Conservation (phyloP, 2,888 invertebrate species). For the Drosophila affinis region DNA sequence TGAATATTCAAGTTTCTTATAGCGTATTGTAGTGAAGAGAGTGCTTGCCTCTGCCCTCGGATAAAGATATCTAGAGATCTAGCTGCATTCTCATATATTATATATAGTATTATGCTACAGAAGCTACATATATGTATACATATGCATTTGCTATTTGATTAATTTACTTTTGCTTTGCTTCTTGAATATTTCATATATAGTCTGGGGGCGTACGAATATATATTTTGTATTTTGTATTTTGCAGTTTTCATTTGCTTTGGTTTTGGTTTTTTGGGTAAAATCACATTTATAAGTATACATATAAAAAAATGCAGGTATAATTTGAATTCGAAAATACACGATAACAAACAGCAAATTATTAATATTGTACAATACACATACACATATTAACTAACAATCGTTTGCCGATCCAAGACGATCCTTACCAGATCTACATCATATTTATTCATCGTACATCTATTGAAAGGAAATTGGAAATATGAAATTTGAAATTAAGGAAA, state of each 20-base stretch:
- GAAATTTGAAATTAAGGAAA: constrained; percentile 20
- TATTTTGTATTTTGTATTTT: neutral
- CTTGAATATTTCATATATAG: constrained; percentile 18
- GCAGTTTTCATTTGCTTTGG: constrained; percentile 2
- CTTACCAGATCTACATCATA: constrained; percentile 22
- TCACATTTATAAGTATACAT: constrained; percentile 57
- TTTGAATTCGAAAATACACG: constrained; percentile 74
- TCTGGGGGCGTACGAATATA: constrained; percentile 31
- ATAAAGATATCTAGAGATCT: constrained; percentile 16
- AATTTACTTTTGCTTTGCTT: constrained; percentile 35
- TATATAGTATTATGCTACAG: constrained; percentile 39
- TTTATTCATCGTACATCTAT: constrained; percentile 29
- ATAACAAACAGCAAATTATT: constrained; percentile 68
- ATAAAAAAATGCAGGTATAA: constrained; percentile 66
- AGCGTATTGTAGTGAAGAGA: constrained; percentile 38
- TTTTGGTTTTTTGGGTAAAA: constrained; percentile 33
- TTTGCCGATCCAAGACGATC: constrained; percentile 15
- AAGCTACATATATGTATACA: constrained; percentile 22
- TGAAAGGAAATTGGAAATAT: constrained; percentile 12
- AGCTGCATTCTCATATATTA: constrained; percentile 11
- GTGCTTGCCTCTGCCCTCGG: neutral
- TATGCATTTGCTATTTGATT: constrained; percentile 22
- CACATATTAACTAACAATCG: constrained; percentile 36
- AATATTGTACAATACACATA: constrained; percentile 55
- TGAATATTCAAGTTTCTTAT: constrained; percentile 45